A percentile compares a stretch with the other conserved stretches of the same genome.
phyloP scores from a whole-genome alignment of 2,888 invertebrate species.

The Brenthis ino region DNA sequence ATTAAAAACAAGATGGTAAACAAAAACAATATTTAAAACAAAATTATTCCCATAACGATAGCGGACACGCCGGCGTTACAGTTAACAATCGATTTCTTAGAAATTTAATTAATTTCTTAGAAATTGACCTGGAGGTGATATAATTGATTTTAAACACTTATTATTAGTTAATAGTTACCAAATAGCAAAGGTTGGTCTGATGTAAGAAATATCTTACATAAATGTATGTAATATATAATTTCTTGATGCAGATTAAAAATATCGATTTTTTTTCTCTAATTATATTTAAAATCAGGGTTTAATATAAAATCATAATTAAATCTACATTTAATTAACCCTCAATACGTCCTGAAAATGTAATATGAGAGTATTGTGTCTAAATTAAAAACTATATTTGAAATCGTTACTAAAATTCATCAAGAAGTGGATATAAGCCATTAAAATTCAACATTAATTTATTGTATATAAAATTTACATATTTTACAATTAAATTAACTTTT shows the following conservation, averaged over 20 bases:
- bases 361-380: constrained; percentile 1
- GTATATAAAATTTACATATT: too few species aligned
- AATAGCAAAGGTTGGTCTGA: not conserved
- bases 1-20: constrained; percentile 2
- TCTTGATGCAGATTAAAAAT: not conserved
- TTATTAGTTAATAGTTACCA: constrained; percentile 14
- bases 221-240: not conserved
- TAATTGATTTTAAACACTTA: constrained; percentile 8
- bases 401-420: too few species aligned
- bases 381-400: not conserved
- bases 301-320: constrained; percentile 14
- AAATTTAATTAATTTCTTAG: too few species aligned
- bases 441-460: too few species aligned
- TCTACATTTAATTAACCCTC: constrained; percentile 9
- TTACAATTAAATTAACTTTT: too few species aligned
- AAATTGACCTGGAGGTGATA: too few species aligned
- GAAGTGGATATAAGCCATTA: too few species aligned
- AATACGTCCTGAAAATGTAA: constrained; percentile 14
- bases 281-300: constrained; percentile 18
- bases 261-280: constrained; percentile 2
- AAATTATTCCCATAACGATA: too few species aligned
- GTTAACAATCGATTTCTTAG: too few species aligned
- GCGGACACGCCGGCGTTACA: too few species aligned
- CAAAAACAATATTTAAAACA: constrained; percentile 7
- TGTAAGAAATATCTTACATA: not conserved